Conservation (phyloP, 2,888 invertebrate species). For the Cerastoderma edule region DNA sequence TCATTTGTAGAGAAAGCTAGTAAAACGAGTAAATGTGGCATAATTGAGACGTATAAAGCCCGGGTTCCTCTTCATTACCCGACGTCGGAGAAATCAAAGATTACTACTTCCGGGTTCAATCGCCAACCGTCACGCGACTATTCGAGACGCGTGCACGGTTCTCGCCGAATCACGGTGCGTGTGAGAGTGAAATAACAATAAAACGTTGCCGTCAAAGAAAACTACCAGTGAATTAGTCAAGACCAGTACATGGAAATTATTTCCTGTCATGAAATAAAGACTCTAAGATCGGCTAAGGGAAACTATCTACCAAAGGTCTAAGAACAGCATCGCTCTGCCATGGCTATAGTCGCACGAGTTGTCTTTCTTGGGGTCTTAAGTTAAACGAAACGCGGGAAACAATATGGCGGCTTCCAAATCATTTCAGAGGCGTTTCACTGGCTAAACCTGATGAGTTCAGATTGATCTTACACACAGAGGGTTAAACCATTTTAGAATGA, state of each 20-base stretch:
- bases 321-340: too few species aligned
- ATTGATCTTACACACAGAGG: too few species aligned
- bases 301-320: too few species aligned
- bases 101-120: background rate
- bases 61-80: background rate
- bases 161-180: background rate
- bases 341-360: too few species aligned
- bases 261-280: background rate
- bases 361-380: too few species aligned
- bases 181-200: background rate
- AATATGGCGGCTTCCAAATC: too few species aligned
- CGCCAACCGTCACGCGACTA: conserved; percentile 6
- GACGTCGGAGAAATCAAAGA: background rate
- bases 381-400: too few species aligned
- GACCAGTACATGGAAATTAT: background rate
- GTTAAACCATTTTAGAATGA: too few species aligned
- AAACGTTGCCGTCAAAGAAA: conserved; percentile 9
- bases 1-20: background rate
- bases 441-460: too few species aligned
- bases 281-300: too few species aligned
- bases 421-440: too few species aligned
- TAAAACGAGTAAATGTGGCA: background rate
- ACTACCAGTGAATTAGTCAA: background rate
- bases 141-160: background rate
- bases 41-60: conserved; percentile 1